Evolutionary conservation across 35 echinoderm and acorn worm species (phyloP).

Genomic region (Eucidaris tribuloides): DNA sequence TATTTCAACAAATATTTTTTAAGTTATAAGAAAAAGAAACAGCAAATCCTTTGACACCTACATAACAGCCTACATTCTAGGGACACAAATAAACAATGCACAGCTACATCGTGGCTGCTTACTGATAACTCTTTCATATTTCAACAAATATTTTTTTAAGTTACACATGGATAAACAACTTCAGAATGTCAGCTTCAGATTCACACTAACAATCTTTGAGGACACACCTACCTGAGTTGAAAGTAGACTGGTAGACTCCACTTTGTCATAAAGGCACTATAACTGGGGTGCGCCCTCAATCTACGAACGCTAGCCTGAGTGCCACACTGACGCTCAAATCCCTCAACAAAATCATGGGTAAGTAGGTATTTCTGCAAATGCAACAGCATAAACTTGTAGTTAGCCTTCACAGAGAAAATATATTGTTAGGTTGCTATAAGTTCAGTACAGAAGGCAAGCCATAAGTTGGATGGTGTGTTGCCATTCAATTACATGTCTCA

Average conservation of each 20-base stretch:
- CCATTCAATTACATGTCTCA: too few relatives aligned
- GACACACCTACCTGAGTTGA: slow-evolving; percentile 74
- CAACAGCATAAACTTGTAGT: not conserved
- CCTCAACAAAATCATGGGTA: slow-evolving; percentile 75
- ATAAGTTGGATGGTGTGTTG: too few relatives aligned
- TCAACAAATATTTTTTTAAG: too few relatives aligned
- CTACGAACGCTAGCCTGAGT: slow-evolving; percentile 84
- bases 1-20: too few relatives aligned
- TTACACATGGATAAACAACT: too few relatives aligned
- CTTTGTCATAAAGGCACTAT: slow-evolving; percentile 81
- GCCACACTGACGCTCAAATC: slow-evolving; percentile 89
- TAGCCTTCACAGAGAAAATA: not conserved
- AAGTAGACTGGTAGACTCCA: slow-evolving; percentile 98
- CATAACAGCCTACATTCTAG: not conserved
- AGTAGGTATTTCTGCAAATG: slow-evolving; percentile 70
- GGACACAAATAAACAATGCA: too few relatives aligned
- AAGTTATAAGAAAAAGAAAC: not conserved
- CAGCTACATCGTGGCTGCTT: too few relatives aligned
- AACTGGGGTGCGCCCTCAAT: slow-evolving; percentile 72
- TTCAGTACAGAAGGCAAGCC: too few relatives aligned
- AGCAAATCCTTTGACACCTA: not conserved
- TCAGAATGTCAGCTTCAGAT: not conserved
- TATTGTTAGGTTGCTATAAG: too few relatives aligned
- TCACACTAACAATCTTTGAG: too few relatives aligned
- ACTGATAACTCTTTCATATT: too few relatives aligned